A percentile compares a stretch with the other conserved stretches of the same genome.
These are phyloP conservation scores for Allophyes oxyacanthae DNA, from an alignment of 2,888 invertebrate species.

Conservation along the genomic window DNA sequence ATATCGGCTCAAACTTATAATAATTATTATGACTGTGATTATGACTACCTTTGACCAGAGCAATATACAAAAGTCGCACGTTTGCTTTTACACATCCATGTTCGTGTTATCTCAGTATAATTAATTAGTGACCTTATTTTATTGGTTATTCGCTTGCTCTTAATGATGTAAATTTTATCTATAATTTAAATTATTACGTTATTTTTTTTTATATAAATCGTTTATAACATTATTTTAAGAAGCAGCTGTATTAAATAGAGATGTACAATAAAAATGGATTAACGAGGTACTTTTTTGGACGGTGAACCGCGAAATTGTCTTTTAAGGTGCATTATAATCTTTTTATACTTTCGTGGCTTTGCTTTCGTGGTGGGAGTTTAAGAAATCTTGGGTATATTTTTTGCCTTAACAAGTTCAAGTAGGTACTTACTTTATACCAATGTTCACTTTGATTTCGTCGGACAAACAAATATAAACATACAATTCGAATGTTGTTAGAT, in stretches of 20 bases:
- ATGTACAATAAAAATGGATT: conserved; percentile 45
- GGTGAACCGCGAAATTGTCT: conserved; percentile 44
- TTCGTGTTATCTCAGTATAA: conserved; percentile 31
- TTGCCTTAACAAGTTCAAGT: too few relatives aligned
- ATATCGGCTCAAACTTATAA: too few relatives aligned
- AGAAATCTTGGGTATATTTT: not conserved
- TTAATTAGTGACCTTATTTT: conserved; percentile 47
- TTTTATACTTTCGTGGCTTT: conserved; percentile 5
- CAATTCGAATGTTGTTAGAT: conserved; percentile 18
- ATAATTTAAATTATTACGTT: conserved; percentile 32
- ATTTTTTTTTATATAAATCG: conserved; percentile 10
- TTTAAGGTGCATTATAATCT: conserved; percentile 28
- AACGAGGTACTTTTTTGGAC: conserved; percentile 44
- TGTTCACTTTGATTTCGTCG: not conserved
- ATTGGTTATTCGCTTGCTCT: conserved; percentile 31
- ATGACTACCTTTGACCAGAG: too few relatives aligned
- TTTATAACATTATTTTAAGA: conserved; percentile 37
- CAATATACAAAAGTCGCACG: conserved; percentile 17
- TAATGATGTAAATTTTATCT: conserved; percentile 39
- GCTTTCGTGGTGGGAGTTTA: conserved; percentile 15
- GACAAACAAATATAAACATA: conserved; percentile 10
- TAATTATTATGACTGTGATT: too few relatives aligned
- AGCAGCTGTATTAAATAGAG: conserved; percentile 40
- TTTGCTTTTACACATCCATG: conserved; percentile 24
- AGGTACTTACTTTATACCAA: not conserved